Percentiles rank a stretch among this genome's conserved stretches.
Conservation (phyloP, 2,888 invertebrate genomes). For the Chymomyza fuscimana region DNA sequence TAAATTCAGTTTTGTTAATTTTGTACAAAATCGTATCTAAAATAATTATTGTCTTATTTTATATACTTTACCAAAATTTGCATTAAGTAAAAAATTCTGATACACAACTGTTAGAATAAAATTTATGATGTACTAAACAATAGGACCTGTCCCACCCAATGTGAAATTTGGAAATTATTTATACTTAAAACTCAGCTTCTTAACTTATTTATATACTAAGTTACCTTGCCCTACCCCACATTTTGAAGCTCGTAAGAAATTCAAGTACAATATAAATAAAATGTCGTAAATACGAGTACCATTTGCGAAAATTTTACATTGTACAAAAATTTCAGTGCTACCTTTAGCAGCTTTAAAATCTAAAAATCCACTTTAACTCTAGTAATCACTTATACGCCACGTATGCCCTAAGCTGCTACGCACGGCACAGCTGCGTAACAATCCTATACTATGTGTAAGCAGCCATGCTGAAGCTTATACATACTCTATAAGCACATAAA, state of each 20-base stretch:
- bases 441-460: background rate
- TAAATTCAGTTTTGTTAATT: constrained; percentile 52
- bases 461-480: background rate
- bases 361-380: constrained; percentile 18
- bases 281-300: background rate
- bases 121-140: too few species aligned
- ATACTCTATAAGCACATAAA: constrained; percentile 32
- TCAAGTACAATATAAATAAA: background rate
- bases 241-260: background rate
- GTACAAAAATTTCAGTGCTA: constrained; percentile 4
- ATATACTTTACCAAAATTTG: background rate
- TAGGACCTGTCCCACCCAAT: too few species aligned
- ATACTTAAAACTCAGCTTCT: background rate
- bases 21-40: constrained; percentile 33
- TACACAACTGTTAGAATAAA: too few species aligned
- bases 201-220: background rate
- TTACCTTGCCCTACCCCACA: background rate
- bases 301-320: background rate
- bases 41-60: constrained; percentile 17
- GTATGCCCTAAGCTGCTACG: constrained; percentile 45
- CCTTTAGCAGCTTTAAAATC: background rate
- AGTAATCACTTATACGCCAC: constrained; percentile 62
- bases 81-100: too few species aligned
- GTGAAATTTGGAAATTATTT: background rate
- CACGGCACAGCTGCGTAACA: constrained; percentile 29